These are phyloP conservation scores for Speoplatyrhinus poulsoni DNA, from an alignment of 2,113 vertebrate genomes.

Conservation along the genomic window DNA sequence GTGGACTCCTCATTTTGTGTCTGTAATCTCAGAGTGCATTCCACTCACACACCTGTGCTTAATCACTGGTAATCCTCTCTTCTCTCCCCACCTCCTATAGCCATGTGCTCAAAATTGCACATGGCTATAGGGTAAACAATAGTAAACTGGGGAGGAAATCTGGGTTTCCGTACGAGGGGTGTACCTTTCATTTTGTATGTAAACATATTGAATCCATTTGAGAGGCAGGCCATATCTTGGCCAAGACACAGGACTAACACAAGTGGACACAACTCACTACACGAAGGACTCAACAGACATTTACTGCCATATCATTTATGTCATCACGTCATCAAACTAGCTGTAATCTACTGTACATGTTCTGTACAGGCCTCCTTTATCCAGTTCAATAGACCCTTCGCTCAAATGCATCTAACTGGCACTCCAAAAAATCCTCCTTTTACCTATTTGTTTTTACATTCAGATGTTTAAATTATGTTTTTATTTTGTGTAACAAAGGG, in stretches of 20 bases:
- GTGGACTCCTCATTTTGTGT: no score
- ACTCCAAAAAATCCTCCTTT: constrained; percentile 60
- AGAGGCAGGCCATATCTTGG: constrained; percentile 39
- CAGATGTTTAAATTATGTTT: constrained; percentile 83
- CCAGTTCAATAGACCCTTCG: constrained; percentile 57
- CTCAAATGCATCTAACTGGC: constrained; percentile 67
- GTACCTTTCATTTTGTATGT: constrained; percentile 33
- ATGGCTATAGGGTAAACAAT: no score
- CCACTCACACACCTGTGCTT: no score
- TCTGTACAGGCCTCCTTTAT: constrained; percentile 60
- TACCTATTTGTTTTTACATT: constrained; percentile 78
- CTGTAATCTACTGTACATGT: constrained; percentile 79
- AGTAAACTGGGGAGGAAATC: constrained; percentile 9
- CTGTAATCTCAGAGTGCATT: no score
- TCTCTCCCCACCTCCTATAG: no score
- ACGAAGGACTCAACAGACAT: constrained; percentile 56
- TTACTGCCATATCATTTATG: constrained; percentile 67
- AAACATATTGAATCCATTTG: constrained; percentile 50
- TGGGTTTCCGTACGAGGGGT: constrained; percentile 19
- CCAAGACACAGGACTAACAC: constrained; percentile 44
- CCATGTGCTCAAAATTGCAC: no score
- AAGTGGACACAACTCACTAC: constrained; percentile 35
- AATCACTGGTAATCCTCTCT: no score
- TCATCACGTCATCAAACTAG: constrained; percentile 68
- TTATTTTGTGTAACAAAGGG: constrained; percentile 78